Evolutionary conservation across 2,113 vertebrate species (phyloP).

Genomic region (Scartelaos histophorus): DNA sequence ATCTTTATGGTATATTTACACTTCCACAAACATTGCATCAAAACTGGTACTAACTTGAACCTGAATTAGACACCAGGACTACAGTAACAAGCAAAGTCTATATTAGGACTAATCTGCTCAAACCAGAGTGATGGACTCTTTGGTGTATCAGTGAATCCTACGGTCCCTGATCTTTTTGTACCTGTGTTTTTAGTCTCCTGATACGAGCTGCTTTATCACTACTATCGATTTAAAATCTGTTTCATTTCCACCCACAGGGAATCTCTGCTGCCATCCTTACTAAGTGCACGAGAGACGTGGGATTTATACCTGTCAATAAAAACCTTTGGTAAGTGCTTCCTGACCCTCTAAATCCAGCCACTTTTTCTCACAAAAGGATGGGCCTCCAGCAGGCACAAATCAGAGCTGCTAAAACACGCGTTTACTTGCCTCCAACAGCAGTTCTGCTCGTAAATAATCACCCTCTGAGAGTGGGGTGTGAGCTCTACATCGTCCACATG

Average conservation of each 20-base stretch:
- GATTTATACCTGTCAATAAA: conserved; percentile 82
- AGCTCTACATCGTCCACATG: conserved; percentile 22
- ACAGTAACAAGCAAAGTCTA: too few species aligned
- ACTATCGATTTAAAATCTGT: conserved; percentile 75
- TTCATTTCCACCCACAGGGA: conserved; percentile 76
- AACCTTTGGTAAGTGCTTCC: conserved; percentile 81
- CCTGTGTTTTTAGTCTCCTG: conserved; percentile 53
- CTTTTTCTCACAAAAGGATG: conserved; percentile 77
- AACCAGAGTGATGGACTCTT: conserved; percentile 22
- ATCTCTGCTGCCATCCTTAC: conserved; percentile 75
- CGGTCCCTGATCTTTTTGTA: conserved; percentile 55
- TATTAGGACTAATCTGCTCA: background rate
- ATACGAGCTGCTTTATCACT: conserved; percentile 68
- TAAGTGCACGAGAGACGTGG: conserved; percentile 74
- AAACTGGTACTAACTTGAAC: too few species aligned
- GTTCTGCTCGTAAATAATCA: conserved; percentile 78
- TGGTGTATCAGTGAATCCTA: conserved; percentile 58
- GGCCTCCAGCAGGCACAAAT: conserved; percentile 78
- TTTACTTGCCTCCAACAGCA: conserved; percentile 77
- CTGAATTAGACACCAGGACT: too few species aligned
- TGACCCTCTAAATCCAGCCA: conserved; percentile 77
- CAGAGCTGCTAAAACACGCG: conserved; percentile 77
- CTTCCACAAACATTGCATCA: too few species aligned
- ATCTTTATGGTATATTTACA: too few species aligned
- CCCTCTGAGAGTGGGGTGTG: conserved; percentile 63